Conservation (phyloP, 2,888 invertebrate species). For the Tiphia femorata region DNA sequence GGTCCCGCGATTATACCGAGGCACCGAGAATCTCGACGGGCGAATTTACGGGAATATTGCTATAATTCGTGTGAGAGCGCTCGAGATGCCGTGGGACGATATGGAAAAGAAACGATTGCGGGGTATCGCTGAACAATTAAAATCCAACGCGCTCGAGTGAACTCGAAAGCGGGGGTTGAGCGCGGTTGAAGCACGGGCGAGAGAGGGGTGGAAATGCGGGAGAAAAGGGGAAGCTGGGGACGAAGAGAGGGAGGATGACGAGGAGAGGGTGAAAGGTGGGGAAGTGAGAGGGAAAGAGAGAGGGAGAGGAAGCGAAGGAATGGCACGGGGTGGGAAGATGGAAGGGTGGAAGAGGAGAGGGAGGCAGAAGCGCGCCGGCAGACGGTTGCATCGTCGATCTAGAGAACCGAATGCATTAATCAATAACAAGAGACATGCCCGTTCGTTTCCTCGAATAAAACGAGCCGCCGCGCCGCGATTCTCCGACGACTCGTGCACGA, state of each 20-base stretch:
- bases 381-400: conserved; percentile 40
- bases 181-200: too few relatives aligned
- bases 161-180: too few relatives aligned
- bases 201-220: background rate
- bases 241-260: background rate
- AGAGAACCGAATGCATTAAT: conserved; percentile 48
- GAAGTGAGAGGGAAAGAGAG: background rate
- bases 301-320: background rate
- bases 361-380: conserved; percentile 17
- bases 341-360: conserved; percentile 2
- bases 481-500: background rate
- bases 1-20: too few relatives aligned
- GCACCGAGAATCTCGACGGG: too few relatives aligned
- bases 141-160: too few relatives aligned
- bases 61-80: too few relatives aligned
- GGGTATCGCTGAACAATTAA: too few relatives aligned
- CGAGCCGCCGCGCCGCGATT: conserved; percentile 18
- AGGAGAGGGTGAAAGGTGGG: too few relatives aligned
- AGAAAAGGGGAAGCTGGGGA: background rate
- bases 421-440: conserved; percentile 38
- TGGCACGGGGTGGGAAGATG: background rate
- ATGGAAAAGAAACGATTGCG: too few relatives aligned
- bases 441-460: conserved; percentile 37
- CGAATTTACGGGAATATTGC: too few relatives aligned
- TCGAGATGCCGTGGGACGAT: too few relatives aligned